Evolutionary conservation across 2,797 vertebrate genomes (phyloP).

Genomic region (Hoplostethus atlanticus): DNA sequence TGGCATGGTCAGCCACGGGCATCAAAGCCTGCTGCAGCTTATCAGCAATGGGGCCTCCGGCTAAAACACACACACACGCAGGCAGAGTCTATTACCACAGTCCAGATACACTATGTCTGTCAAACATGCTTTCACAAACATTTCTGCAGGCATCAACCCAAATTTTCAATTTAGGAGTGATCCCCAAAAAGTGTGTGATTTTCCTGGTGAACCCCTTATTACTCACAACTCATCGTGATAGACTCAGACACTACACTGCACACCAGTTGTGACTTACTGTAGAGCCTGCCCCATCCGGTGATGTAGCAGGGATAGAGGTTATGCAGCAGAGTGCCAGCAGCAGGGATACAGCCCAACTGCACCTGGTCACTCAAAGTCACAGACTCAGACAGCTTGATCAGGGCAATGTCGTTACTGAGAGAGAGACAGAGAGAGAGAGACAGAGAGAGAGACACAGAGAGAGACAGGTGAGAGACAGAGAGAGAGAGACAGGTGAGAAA

Average conservation of each 20-base stretch:
- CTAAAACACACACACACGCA: constrained; percentile 79
- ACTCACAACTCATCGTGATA: constrained; percentile 2
- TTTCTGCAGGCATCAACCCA: constrained; percentile 41
- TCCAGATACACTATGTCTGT: constrained; percentile 59
- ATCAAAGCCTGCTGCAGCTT: constrained; percentile 93
- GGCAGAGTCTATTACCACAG: constrained; percentile 61
- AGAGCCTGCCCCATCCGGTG: constrained; percentile 86
- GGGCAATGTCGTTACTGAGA: constrained; percentile 84
- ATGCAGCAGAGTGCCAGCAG: constrained; percentile 74
- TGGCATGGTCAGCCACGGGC: constrained; percentile 88
- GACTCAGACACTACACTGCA: constrained; percentile 7
- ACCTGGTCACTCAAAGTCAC: constrained; percentile 82
- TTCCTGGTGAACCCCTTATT: constrained; percentile 19
- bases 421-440: constrained; percentile 7
- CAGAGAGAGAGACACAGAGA: constrained; percentile 22
- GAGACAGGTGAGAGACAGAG: too few species aligned
- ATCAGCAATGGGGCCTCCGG: constrained; percentile 89
- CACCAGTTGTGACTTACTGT: constrained; percentile 73
- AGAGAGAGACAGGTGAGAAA: neutral
- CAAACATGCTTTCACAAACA: constrained; percentile 58
- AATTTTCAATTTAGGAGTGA: constrained; percentile 69
- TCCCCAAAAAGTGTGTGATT: constrained; percentile 41
- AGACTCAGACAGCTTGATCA: constrained; percentile 86
- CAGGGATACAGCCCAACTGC: constrained; percentile 81
- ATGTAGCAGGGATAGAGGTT: constrained; percentile 86